Evolutionary conservation across 2,113 vertebrate species (phyloP).

Genomic region (Cavia aperea): DNA sequence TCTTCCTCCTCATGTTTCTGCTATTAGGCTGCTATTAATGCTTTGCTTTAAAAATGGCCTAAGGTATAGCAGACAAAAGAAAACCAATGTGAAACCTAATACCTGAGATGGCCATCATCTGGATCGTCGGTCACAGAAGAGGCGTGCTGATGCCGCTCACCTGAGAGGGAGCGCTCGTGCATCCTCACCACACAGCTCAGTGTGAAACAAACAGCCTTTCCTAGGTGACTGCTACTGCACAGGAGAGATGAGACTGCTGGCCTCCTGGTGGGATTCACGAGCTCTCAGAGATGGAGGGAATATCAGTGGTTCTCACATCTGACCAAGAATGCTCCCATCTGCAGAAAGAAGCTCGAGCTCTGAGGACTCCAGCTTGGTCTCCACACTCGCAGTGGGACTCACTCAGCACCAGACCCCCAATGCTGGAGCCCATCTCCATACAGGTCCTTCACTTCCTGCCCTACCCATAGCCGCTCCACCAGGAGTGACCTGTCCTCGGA

Average conservation of each 20-base stretch:
- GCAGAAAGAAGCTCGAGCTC: neutral
- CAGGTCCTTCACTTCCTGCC: neutral
- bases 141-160: neutral
- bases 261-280: neutral
- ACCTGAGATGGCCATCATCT: neutral
- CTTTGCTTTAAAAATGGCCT: slow-evolving; percentile 29
- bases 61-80: neutral
- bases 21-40: slow-evolving; percentile 19
- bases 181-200: neutral
- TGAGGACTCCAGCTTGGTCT: neutral
- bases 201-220: neutral
- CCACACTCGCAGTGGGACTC: too few species aligned
- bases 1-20: neutral
- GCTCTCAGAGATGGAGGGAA: neutral
- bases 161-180: neutral
- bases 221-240: too few species aligned
- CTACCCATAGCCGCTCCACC: neutral
- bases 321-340: neutral
- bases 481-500: neutral
- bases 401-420: neutral
- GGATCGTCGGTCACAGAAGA: neutral
- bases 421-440: neutral
- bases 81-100: slow-evolving; percentile 7
- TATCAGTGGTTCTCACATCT: rapidly evolving
- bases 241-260: neutral